A percentile compares a stretch with the other conserved stretches of the same genome.
Evolutionary conservation across 1,140 invertebrate species (phyloP).

Genomic region (Lepidurus apus): DNA sequence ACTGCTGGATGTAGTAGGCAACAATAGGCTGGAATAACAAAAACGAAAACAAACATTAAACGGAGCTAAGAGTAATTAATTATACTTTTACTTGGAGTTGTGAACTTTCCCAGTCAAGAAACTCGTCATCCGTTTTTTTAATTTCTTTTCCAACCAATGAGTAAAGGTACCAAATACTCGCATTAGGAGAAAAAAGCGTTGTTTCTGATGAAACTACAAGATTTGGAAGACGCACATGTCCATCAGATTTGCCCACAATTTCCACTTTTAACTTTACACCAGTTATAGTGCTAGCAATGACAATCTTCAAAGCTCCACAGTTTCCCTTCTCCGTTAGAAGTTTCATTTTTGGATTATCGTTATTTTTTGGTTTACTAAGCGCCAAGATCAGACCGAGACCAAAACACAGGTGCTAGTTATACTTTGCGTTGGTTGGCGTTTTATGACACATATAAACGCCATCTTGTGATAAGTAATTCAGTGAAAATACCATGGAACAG

Average conservation of each 20-base stretch:
- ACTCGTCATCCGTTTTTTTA: conserved; percentile 51
- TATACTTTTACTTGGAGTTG: conserved; percentile 46
- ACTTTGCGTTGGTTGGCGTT: background rate
- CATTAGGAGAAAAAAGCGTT: conserved; percentile 52
- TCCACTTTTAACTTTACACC: conserved; percentile 50
- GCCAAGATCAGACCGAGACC: background rate
- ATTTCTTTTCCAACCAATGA: conserved; percentile 39
- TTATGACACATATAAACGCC: background rate
- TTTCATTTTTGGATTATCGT: conserved; percentile 18
- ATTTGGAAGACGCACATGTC: conserved; percentile 44
- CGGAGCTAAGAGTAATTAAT: conserved; percentile 40
- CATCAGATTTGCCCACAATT: conserved; percentile 34
- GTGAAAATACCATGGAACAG: background rate
- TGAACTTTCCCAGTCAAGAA: conserved; percentile 68
- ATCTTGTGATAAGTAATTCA: background rate
- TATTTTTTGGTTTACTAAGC: background rate
- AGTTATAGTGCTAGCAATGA: conserved; percentile 58
- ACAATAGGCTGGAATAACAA: background rate
- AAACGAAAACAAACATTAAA: conserved; percentile 23
- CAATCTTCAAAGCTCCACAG: conserved; percentile 61
- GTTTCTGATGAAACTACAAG: conserved; percentile 48
- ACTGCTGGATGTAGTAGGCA: background rate
- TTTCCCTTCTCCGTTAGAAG: conserved; percentile 46
- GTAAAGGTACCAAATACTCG: conserved; percentile 52
- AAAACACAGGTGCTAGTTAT: background rate